Evolutionary conservation across 2,113 vertebrate genomes (phyloP).

Genomic region (Formicarius rufipectus): DNA sequence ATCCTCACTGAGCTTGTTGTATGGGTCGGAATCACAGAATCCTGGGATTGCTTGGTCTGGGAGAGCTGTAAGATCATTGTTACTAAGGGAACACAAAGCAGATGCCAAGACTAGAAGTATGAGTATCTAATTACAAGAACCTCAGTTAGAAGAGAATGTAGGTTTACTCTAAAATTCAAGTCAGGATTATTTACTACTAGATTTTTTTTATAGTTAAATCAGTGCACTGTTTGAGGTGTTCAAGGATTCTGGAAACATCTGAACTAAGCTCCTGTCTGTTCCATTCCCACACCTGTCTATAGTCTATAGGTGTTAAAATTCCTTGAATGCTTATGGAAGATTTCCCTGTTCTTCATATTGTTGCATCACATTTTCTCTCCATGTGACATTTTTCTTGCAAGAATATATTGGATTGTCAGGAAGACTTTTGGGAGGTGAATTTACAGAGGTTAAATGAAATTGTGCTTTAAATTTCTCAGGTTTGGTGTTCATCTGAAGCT

Average conservation of each 20-base stretch:
- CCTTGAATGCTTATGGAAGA: neutral
- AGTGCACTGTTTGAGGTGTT: neutral
- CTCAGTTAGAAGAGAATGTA: neutral
- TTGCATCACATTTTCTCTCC: neutral
- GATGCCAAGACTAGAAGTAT: neutral
- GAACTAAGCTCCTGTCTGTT: neutral
- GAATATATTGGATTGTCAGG: neutral
- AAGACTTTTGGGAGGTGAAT: neutral
- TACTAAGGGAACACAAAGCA: accelerated
- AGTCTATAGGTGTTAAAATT: neutral
- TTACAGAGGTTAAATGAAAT: neutral
- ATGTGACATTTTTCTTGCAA: neutral
- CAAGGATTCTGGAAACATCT: neutral
- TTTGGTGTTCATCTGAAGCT: conserved; percentile 14
- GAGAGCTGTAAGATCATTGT: neutral
- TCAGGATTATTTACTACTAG: neutral
- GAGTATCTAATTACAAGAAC: neutral
- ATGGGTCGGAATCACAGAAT: neutral
- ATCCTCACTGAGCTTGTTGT: neutral
- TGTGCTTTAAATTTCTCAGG: neutral
- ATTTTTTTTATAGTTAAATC: neutral
- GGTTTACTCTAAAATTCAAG: neutral
- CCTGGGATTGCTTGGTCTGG: neutral
- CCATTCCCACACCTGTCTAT: no score
- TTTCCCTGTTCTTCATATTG: neutral